Base-by-base conservation (phyloP, 2,797 vertebrate species). In the Peromyscus aztecus region DNA sequence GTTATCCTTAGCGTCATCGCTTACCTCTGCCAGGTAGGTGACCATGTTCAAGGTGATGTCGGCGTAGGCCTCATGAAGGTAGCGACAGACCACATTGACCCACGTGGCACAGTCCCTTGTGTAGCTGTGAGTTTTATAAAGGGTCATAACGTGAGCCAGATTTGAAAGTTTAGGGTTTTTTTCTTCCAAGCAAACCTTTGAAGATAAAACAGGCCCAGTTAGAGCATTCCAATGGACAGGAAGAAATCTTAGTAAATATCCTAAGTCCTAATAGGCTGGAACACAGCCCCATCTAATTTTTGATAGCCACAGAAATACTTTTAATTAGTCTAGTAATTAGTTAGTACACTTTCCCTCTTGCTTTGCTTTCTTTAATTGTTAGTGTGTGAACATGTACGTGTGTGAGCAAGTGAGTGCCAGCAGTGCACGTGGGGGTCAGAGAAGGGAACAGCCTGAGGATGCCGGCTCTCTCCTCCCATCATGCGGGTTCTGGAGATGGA, bases 51-150 rank as follows among this genome's bases (percentile, higher is more conserved):
- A 99, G 24, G 99, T 99, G 91, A 99, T 99, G 96, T 99, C 99
- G 6, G 99, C 98, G 95, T 99, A 99, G 11, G 99, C 99, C 98
- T 99, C 99, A 27, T 99, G 99, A 88, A 99, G 99, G 97, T 99
- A 99, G 49, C 99, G 99, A 96, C 99, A 99, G 84, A 99, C 99
- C 95, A 99, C 99, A 0, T 99, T 99, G 94, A 99, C 99, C 99
- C 99, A 99, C 0, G 99, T 99, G 97, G 99, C 99, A 49, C 99
- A 99, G 98, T 99, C 99, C 90, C 99, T 99, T 0, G 99, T 99
- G 97, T 99, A 99, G 94, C 99, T 99, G 52, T 99, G 99, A 0
- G 99, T 99, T 98, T 99, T 99, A 97, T 99, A 99, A 77, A 99
- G 99, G 27, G 99, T 99, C 99, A 99, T 99, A 73, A 99, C 99